Evolutionary conservation across 2,888 invertebrate species (phyloP).

Genomic region (Oasisia sp.): DNA sequence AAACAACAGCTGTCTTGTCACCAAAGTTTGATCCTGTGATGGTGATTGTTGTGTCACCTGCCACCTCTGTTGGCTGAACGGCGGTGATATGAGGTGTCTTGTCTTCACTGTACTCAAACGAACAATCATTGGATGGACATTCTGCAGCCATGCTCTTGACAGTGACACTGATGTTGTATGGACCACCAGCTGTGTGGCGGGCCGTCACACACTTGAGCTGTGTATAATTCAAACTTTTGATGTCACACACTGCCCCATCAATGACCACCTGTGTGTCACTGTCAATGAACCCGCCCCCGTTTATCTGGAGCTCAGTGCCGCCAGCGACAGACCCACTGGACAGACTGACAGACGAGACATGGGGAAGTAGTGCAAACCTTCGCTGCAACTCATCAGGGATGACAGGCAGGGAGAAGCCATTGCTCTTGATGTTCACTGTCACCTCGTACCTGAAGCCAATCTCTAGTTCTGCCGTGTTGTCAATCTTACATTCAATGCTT

Average conservation of each 20-base stretch:
- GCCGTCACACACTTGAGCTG: not conserved
- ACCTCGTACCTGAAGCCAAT: not conserved
- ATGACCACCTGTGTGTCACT: not conserved
- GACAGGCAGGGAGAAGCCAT: not conserved
- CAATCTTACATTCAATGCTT: not conserved
- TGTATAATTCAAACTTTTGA: not conserved
- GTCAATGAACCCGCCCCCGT: not conserved
- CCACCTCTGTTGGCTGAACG: slow-evolving; percentile 12
- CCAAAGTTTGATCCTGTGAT: slow-evolving; percentile 25
- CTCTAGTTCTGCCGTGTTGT: slow-evolving; percentile 2
- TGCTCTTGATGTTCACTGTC: not conserved
- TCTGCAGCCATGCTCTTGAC: slow-evolving; percentile 1
- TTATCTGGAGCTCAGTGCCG: slow-evolving; percentile 5
- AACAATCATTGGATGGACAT: not conserved
- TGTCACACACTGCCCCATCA: not conserved
- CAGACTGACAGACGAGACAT: no score
- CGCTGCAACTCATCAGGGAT: not conserved
- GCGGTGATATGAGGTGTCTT: slow-evolving; percentile 20
- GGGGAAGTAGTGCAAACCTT: not conserved
- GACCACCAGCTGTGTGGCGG: not conserved
- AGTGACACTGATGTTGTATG: not conserved
- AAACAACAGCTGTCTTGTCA: not conserved
- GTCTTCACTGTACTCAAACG: not conserved
- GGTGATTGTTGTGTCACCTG: not conserved
- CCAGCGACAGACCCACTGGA: not conserved